These are phyloP conservation scores for Apodemia zela DNA, from an alignment of 2,888 invertebrate genomes.

Conservation along the genomic window DNA sequence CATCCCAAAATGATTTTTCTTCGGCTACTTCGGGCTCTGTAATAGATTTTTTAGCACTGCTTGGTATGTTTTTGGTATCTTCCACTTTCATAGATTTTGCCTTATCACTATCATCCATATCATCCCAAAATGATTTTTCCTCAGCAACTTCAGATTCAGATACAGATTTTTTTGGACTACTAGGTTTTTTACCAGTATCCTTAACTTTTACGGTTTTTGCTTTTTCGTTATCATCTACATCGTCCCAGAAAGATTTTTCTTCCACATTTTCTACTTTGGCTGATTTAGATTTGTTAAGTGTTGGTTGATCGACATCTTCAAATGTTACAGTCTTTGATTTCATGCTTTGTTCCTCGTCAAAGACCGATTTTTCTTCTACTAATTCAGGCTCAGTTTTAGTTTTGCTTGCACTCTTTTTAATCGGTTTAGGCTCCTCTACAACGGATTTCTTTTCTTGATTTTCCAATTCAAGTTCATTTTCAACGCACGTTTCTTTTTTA, in stretches of 20 bases:
- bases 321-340: constrained; percentile 45
- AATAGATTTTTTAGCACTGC: constrained; percentile 41
- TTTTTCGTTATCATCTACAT: constrained; percentile 47
- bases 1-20: constrained; percentile 37
- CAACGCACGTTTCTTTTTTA: constrained; percentile 67
- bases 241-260: constrained; percentile 35
- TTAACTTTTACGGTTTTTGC: constrained; percentile 43
- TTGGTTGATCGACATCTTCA: constrained; percentile 43
- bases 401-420: constrained; percentile 47
- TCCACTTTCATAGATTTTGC: constrained; percentile 44
- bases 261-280: constrained; percentile 50
- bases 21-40: constrained; percentile 44
- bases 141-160: constrained; percentile 45
- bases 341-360: constrained; percentile 34
- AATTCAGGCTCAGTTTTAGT: constrained; percentile 50
- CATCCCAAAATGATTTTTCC: constrained; percentile 51
- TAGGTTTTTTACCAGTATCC: constrained; percentile 42
- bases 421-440: constrained; percentile 42
- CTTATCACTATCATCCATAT: constrained; percentile 41
- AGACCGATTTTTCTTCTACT: constrained; percentile 45
- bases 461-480: constrained; percentile 72
- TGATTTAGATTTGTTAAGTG: constrained; percentile 35
- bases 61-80: constrained; percentile 42
- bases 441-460: constrained; percentile 44
- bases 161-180: constrained; percentile 25